Conservation (phyloP, 2,888 invertebrate species). For the Peribatodes rhomboidaria region DNA sequence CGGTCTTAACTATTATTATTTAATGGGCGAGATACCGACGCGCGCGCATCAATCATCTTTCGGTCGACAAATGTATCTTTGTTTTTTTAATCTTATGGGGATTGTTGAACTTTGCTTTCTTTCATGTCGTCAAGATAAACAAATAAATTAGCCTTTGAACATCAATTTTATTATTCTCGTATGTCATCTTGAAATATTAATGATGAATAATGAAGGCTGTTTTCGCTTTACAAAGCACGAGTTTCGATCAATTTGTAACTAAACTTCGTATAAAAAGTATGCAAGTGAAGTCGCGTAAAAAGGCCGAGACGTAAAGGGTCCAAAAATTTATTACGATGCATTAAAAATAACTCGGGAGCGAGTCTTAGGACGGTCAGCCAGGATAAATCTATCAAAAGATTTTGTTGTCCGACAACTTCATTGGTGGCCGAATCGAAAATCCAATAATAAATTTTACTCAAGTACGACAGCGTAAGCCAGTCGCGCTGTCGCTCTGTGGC, state of each 20-base stretch:
- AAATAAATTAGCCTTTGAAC: slow-evolving; percentile 52
- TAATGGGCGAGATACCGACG: slow-evolving; percentile 80
- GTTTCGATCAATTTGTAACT: slow-evolving; percentile 29
- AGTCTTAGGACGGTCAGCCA: slow-evolving; percentile 83
- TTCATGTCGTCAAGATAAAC: slow-evolving; percentile 62
- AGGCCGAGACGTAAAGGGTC: slow-evolving; percentile 64
- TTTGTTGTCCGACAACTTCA: slow-evolving; percentile 87
- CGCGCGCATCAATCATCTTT: slow-evolving; percentile 79
- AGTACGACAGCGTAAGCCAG: slow-evolving; percentile 86
- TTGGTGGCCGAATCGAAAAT: slow-evolving; percentile 87
- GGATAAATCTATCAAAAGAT: slow-evolving; percentile 87
- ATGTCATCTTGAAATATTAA: slow-evolving; percentile 28
- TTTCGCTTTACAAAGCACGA: slow-evolving; percentile 13
- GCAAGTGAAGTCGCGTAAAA: slow-evolving; percentile 60
- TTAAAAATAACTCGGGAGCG: slow-evolving; percentile 81
- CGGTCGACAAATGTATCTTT: slow-evolving; percentile 75
- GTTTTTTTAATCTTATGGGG: slow-evolving; percentile 63
- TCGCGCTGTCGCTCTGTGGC: slow-evolving; percentile 82
- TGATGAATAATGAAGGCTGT: slow-evolving; percentile 29
- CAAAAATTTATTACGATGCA: slow-evolving; percentile 79
- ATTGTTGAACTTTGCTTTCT: slow-evolving; percentile 65
- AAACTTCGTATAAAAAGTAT: slow-evolving; percentile 18
- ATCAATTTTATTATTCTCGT: slow-evolving; percentile 32
- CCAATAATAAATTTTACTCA: slow-evolving; percentile 87
- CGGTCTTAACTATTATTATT: slow-evolving; percentile 82